Base-by-base conservation (phyloP, 2,797 vertebrate genomes). In the Danio albolineatus region DNA sequence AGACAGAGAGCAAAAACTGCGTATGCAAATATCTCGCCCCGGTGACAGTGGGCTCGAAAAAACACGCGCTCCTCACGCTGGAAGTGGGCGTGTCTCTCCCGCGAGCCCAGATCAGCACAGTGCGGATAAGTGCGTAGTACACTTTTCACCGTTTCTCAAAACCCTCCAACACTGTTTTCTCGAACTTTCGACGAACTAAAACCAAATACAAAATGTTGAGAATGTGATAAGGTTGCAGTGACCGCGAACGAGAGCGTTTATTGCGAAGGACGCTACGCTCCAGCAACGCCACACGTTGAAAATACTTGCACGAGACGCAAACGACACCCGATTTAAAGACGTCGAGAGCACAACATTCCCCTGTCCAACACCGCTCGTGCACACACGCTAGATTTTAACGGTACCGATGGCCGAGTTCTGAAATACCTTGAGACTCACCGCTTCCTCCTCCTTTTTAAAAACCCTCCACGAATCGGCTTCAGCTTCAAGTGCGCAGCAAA, bases 101-200 rank as follows among this genome's bases (percentile, higher is more conserved):
- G 57, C 84, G 89, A 89, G 86, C 78, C 87, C 84, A 85, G 72
- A 86, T 77, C 86, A 85, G 79, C 89, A 87, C 87, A 65, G 70
- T 89, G 88, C 89, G 88, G 84, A 90, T 90, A 95, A 95, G 93
- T 94, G 93, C 93, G 94, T 94, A 94, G 93, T 89, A 78, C 84
- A 89, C 87, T 93, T 92, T 87, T 72, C 61, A 80, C 66, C 64
- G 79, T 89, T 90, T 87, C 82, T 84, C 64, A 85, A 7, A 7
- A 86, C 17, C 62, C 13, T 21, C 13, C 12, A 36, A 66, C 57
- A 38, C 13, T 46, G 44, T 56, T 74, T 74, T 67, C 28, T 59
- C 51, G 61, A 74, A 60, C 44, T 59, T 66, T 67, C 51, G 51
- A 65, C 5, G 14, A 57, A 65, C 75, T 49, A 39, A 46, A 17